A percentile compares a stretch with the other conserved stretches of the same genome.
These are phyloP conservation scores for Chymomyza amoena DNA, from an alignment of 2,888 invertebrate species.

Conservation along the genomic window DNA sequence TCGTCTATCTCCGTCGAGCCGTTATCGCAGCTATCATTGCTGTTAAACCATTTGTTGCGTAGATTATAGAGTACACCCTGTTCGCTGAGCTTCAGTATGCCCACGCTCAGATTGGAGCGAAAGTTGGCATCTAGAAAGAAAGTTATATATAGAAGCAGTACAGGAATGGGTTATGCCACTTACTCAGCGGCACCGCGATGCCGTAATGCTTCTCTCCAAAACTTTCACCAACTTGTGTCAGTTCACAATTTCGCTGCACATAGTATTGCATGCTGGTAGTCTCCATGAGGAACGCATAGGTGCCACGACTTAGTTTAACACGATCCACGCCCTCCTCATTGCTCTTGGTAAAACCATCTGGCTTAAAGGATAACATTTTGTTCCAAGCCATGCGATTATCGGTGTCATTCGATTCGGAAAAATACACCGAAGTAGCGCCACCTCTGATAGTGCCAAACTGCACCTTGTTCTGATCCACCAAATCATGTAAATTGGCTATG, in stretches of 20 bases:
- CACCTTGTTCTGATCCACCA: constrained; percentile 94
- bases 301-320: constrained; percentile 85
- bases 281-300: constrained; percentile 97
- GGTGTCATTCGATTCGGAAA: constrained; percentile 90
- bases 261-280: constrained; percentile 95
- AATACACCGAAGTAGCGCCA: constrained; percentile 94
- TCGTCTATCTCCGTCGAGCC: background rate
- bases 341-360: constrained; percentile 87
- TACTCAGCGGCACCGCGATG: constrained; percentile 94
- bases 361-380: constrained; percentile 89
- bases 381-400: constrained; percentile 94
- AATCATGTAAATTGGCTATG: constrained; percentile 93
- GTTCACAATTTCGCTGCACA: constrained; percentile 87
- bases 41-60: constrained; percentile 95
- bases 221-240: constrained; percentile 88
- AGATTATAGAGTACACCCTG: constrained; percentile 88
- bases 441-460: constrained; percentile 93
- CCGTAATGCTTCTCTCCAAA: constrained; percentile 96
- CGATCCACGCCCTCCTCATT: constrained; percentile 92
- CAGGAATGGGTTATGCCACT: constrained; percentile 70
- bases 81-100: constrained; percentile 95
- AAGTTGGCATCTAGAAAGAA: constrained; percentile 84
- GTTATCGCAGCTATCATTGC: constrained; percentile 79
- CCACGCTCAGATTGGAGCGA: constrained; percentile 89
- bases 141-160: background rate